Evolutionary conservation across 1,140 invertebrate genomes (phyloP).

Genomic region (Bombus confusus): DNA sequence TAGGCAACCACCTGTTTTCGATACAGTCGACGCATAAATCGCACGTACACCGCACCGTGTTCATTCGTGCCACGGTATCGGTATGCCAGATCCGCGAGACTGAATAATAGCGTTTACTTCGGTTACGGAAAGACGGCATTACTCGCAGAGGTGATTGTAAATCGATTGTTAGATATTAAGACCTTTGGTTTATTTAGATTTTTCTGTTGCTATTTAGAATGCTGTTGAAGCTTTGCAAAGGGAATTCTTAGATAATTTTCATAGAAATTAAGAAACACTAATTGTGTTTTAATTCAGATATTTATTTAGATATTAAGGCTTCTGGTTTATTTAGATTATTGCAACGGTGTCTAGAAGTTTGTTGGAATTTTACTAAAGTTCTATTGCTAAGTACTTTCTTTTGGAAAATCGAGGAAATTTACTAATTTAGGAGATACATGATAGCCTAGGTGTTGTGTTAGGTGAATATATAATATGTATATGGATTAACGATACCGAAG

Average conservation of each 20-base stretch:
- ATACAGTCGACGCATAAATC: conserved; percentile 39
- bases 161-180: not conserved
- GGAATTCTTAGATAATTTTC: not conserved
- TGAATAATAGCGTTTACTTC: conserved; percentile 9
- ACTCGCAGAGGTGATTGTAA: not conserved
- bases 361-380: not conserved
- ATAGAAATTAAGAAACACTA: not conserved
- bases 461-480: too few relatives aligned
- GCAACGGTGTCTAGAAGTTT: not conserved
- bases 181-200: not conserved
- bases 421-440: too few relatives aligned
- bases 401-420: too few relatives aligned
- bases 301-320: not conserved
- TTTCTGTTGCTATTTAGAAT: not conserved
- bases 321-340: not conserved
- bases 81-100: conserved; percentile 16
- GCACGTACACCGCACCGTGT: not conserved
- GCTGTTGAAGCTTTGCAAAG: too few relatives aligned
- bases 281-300: not conserved
- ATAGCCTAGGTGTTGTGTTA: too few relatives aligned
- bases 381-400: not conserved
- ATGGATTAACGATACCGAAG: too few relatives aligned
- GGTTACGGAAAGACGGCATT: not conserved
- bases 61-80: conserved; percentile 11
- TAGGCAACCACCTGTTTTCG: conserved; percentile 51